phyloP scores from a whole-genome alignment of 2,113 vertebrate species.

The Mastomys natalensis region DNA sequence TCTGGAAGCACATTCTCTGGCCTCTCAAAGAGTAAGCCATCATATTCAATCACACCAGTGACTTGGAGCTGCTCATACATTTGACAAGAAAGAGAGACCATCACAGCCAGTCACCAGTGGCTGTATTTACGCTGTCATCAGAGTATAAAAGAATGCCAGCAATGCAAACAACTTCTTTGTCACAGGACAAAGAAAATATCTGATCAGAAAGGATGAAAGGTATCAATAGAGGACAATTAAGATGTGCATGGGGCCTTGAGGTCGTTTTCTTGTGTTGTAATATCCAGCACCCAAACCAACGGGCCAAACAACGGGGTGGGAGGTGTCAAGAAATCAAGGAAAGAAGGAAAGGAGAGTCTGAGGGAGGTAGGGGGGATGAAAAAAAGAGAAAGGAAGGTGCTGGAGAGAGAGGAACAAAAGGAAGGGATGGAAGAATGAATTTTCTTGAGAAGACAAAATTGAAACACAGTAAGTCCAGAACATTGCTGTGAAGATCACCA shows the following conservation, averaged over 20 bases:
- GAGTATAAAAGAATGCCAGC: background rate
- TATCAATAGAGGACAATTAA: background rate
- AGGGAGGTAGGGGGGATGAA: accelerated
- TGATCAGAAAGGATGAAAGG: background rate
- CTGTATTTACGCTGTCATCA: background rate
- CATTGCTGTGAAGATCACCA: background rate
- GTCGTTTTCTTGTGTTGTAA: no score
- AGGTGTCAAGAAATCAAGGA: background rate
- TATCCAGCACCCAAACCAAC: background rate
- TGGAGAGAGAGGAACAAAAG: background rate
- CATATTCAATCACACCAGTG: background rate
- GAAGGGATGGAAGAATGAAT: background rate
- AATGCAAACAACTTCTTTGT: background rate
- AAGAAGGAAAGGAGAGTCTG: background rate
- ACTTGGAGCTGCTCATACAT: background rate
- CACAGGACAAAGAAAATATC: background rate
- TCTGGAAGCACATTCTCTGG: background rate
- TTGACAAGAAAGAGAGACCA: background rate
- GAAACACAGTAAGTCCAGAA: background rate
- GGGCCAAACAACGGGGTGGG: no score
- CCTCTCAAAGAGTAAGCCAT: background rate
- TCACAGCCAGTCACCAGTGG: background rate
- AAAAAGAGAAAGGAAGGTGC: background rate
- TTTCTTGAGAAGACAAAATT: conserved; percentile 6
- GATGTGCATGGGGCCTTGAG: no score